These are phyloP conservation scores for Orius insidiosus DNA, from an alignment of 1,140 invertebrate genomes.

Conservation along the genomic window DNA sequence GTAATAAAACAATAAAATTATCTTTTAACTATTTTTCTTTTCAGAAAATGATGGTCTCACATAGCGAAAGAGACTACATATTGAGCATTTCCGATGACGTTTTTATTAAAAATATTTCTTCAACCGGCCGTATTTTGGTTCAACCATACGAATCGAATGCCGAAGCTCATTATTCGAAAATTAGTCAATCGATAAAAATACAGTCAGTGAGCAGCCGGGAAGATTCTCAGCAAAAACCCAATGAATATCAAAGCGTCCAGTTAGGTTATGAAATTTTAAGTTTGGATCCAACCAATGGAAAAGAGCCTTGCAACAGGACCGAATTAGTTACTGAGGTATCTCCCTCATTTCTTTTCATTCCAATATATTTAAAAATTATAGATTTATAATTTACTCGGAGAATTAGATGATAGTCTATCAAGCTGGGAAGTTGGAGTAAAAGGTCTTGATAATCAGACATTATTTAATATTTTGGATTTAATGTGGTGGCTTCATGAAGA, in stretches of 20 bases:
- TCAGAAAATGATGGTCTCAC: constrained; percentile 13
- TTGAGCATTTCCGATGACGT: constrained; percentile 10
- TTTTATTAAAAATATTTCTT: constrained; percentile 17
- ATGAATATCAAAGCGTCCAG: constrained; percentile 3
- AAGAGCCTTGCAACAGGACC: constrained; percentile 18
- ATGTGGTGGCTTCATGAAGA: constrained; percentile 33
- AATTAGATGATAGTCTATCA: constrained; percentile 27
- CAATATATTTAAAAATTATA: no score
- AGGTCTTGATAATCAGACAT: constrained; percentile 29
- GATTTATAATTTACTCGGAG: constrained; percentile 23
- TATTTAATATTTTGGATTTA: constrained; percentile 28
- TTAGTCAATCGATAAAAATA: constrained; percentile 3
- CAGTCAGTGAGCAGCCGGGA: background rate
- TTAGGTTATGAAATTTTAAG: constrained; percentile 13
- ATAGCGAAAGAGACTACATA: constrained; percentile 19
- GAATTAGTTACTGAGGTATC: constrained; percentile 19
- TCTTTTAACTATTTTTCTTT: background rate
- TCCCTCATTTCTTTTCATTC: constrained; percentile 23
- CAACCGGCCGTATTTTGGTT: constrained; percentile 18
- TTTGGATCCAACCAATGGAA: constrained; percentile 20
- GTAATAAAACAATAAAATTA: no score
- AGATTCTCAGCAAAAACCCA: background rate
- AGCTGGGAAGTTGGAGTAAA: constrained; percentile 27
- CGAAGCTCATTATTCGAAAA: constrained; percentile 21
- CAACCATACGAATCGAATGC: constrained; percentile 23